phyloP scores from a whole-genome alignment of 2,888 invertebrate genomes.

The Margaritifera margaritifera region DNA sequence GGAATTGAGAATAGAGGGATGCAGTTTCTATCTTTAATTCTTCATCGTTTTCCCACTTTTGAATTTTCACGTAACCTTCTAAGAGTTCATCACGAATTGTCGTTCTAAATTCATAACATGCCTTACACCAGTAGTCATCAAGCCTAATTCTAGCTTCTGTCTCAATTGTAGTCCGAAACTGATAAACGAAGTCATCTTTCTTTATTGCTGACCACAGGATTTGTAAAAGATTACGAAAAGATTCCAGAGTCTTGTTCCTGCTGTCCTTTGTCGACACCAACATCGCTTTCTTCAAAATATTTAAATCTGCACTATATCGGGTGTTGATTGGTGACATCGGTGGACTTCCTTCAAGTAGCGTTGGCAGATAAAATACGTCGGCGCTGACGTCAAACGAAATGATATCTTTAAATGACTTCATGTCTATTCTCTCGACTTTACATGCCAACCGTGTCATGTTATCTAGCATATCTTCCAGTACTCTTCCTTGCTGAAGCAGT shows the following conservation, averaged over 20 bases:
- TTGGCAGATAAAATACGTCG: slow-evolving; percentile 14
- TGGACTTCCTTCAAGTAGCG: slow-evolving; percentile 20
- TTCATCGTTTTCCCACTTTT: no score
- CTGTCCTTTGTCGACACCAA: not conserved
- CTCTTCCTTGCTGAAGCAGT: slow-evolving; percentile 6
- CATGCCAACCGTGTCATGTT: slow-evolving; percentile 17
- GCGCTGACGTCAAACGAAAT: slow-evolving; percentile 15
- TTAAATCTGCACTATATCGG: slow-evolving; percentile 13
- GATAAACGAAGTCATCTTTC: slow-evolving; percentile 11
- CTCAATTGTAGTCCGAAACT: slow-evolving; percentile 9
- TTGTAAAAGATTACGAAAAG: slow-evolving; percentile 2
- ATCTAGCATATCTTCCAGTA: slow-evolving; percentile 13
- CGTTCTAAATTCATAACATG: no score
- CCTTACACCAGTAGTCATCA: not conserved
- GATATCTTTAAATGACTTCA: slow-evolving; percentile 13
- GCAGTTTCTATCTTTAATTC: no score
- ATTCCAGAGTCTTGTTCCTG: no score
- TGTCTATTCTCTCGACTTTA: slow-evolving; percentile 8
- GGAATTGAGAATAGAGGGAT: no score
- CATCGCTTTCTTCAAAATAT: slow-evolving; percentile 3
- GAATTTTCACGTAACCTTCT: no score
- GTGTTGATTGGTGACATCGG: slow-evolving; percentile 22
- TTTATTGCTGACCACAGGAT: slow-evolving; percentile 12
- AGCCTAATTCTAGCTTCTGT: slow-evolving; percentile 6
- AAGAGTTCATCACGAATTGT: no score